These are phyloP conservation scores for Chalcosyrphus nemorum DNA, from an alignment of 2,888 invertebrate genomes.

Conservation along the genomic window DNA sequence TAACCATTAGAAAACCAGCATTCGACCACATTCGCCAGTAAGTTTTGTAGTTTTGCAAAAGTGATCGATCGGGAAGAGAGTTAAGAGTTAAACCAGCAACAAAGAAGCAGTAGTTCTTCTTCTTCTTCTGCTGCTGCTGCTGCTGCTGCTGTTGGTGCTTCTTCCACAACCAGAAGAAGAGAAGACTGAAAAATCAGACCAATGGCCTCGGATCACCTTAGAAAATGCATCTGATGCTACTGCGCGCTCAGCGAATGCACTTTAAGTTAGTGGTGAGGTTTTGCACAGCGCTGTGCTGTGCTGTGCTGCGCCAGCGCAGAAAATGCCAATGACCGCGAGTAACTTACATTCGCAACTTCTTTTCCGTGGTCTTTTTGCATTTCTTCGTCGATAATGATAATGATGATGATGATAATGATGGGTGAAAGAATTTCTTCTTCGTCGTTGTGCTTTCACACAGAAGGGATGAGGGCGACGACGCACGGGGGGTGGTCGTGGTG, in stretches of 20 bases:
- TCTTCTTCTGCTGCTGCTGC: not conserved
- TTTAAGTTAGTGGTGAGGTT: conserved; percentile 40
- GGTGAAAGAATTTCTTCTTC: conserved; percentile 72
- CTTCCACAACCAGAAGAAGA: too few relatives aligned
- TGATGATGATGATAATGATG: conserved; percentile 61
- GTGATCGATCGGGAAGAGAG: conserved; percentile 62
- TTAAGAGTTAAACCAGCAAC: conserved; percentile 20
- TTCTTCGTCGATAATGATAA: conserved; percentile 59
- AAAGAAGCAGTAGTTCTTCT: not conserved
- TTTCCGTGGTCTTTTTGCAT: conserved; percentile 62
- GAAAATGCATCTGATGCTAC: conserved; percentile 76
- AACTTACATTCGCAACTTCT: conserved; percentile 81
- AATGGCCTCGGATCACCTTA: conserved; percentile 80
- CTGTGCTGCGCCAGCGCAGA: conserved; percentile 21
- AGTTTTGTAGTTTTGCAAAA: conserved; percentile 49
- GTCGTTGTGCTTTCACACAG: conserved; percentile 58
- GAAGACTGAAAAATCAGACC: conserved; percentile 77
- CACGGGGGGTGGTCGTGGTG: not conserved
- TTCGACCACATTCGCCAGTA: conserved; percentile 34
- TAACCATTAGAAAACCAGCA: conserved; percentile 48
- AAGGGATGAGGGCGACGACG: not conserved
- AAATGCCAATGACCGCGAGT: conserved; percentile 82
- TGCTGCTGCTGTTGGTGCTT: too few relatives aligned
- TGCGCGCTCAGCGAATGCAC: conserved; percentile 68
- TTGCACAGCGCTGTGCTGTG: conserved; percentile 19